These are phyloP conservation scores for Strix occidentalis DNA, from an alignment of 2,797 vertebrate genomes.

Conservation along the genomic window DNA sequence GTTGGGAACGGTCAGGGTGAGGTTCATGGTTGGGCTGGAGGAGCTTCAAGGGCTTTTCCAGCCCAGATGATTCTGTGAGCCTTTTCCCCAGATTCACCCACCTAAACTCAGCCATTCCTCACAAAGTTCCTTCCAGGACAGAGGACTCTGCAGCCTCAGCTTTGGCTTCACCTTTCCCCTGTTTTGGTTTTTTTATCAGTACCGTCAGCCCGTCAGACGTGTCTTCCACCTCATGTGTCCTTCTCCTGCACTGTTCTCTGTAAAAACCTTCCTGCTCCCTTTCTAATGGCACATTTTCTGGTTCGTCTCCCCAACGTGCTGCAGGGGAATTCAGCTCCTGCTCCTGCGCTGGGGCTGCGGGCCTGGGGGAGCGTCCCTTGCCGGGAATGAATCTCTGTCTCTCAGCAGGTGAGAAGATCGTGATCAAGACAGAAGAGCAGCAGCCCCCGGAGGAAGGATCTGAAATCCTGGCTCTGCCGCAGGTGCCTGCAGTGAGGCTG, in stretches of 20 bases:
- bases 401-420: not conserved
- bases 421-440: conserved; percentile 52
- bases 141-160: not conserved
- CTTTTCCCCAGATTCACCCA: not conserved
- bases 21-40: too few relatives aligned
- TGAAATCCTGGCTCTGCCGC: not conserved
- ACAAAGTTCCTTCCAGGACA: not conserved
- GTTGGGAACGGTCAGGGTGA: too few relatives aligned
- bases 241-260: not conserved
- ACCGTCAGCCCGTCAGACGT: rapidly evolving
- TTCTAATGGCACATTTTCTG: rapidly evolving
- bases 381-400: rapidly evolving
- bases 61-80: too few relatives aligned
- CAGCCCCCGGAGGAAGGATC: not conserved
- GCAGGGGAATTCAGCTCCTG: not conserved
- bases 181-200: not conserved
- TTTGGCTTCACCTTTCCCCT: not conserved
- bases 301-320: rapidly evolving
- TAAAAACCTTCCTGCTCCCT: not conserved
- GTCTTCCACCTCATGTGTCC: not conserved
- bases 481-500: not conserved
- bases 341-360: not conserved
- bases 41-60: too few relatives aligned
- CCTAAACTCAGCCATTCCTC: not conserved
- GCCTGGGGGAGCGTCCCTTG: not conserved